Percentiles rank a stretch among this genome's conserved stretches.
These are phyloP conservation scores for Polyploca ridens DNA, from an alignment of 2,888 invertebrate genomes.

Conservation along the genomic window DNA sequence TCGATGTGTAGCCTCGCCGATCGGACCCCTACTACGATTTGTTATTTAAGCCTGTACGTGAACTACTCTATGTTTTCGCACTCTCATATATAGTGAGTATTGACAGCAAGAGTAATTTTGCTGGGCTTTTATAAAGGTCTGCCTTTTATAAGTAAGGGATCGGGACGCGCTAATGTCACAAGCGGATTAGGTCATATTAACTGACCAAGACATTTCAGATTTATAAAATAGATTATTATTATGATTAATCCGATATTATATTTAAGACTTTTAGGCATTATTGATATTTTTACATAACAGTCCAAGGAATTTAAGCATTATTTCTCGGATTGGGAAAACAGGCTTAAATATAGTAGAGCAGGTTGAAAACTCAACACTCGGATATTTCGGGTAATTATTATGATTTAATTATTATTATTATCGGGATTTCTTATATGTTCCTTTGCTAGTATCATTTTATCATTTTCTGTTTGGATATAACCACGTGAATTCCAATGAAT, in stretches of 20 bases:
- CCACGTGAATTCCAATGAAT: too few species aligned
- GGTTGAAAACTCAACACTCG: too few species aligned
- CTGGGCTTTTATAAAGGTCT: background rate
- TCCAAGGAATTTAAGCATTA: too few species aligned
- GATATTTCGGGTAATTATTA: too few species aligned
- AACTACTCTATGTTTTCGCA: background rate
- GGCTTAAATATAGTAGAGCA: too few species aligned
- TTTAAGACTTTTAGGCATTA: too few species aligned
- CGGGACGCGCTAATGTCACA: conserved; percentile 16
- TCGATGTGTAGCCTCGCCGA: conserved; percentile 21
- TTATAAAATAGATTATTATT: background rate
- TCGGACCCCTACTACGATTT: background rate
- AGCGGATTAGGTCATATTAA: conserved; percentile 33
- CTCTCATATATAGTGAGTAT: background rate
- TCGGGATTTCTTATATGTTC: too few species aligned
- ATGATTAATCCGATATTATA: background rate
- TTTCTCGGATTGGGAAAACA: too few species aligned
- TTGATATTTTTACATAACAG: too few species aligned
- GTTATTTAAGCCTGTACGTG: background rate
- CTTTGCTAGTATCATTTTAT: too few species aligned
- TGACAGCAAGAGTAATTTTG: conserved; percentile 12
- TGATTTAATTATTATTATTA: too few species aligned
- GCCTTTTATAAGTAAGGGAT: conserved; percentile 13
- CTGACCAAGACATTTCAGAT: conserved; percentile 23
- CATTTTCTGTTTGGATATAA: too few species aligned